Percentiles rank a stretch among this genome's conserved stretches.
Conservation (phyloP, 2,797 vertebrate species). For the Cheracebus regulus region DNA sequence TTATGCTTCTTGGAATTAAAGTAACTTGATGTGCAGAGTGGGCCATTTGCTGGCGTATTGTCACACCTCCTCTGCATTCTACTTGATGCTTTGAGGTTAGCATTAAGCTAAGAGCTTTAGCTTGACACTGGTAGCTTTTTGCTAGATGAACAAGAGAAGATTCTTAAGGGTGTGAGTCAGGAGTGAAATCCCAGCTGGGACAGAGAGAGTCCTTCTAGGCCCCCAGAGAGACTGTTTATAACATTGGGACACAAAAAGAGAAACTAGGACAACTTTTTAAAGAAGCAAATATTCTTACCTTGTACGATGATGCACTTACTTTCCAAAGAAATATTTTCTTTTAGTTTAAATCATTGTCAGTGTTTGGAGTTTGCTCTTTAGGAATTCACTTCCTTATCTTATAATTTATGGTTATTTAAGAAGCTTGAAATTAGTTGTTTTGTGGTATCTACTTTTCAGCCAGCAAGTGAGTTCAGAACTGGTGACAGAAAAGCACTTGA, state of each 20-base stretch:
- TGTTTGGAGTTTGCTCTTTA: not conserved
- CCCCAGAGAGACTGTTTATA: not conserved
- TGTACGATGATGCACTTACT: not conserved
- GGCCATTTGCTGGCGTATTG: not conserved
- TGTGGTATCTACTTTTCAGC: not conserved
- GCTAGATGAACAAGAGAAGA: not conserved
- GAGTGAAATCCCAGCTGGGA: not conserved
- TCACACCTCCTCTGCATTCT: fast-evolving
- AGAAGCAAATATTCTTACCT: not conserved
- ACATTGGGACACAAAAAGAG: not conserved
- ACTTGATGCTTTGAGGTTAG: not conserved
- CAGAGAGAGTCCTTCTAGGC: not conserved
- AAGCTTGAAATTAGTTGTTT: not conserved
- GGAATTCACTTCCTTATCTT: not conserved
- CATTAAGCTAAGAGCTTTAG: not conserved
- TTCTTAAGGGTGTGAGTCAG: not conserved
- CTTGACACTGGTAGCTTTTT: not conserved
- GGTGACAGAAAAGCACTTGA: not conserved
- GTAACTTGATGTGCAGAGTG: not conserved
- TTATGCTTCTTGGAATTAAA: not conserved
- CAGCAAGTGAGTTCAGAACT: not conserved
- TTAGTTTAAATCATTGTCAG: not conserved
- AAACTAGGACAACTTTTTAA: not conserved
- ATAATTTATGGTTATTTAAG: not conserved
- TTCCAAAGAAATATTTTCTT: not conserved